Evolutionary conservation across 92 coral and sea anemone genomes (phyloP).

Genomic region (Nematostella vectensis): DNA sequence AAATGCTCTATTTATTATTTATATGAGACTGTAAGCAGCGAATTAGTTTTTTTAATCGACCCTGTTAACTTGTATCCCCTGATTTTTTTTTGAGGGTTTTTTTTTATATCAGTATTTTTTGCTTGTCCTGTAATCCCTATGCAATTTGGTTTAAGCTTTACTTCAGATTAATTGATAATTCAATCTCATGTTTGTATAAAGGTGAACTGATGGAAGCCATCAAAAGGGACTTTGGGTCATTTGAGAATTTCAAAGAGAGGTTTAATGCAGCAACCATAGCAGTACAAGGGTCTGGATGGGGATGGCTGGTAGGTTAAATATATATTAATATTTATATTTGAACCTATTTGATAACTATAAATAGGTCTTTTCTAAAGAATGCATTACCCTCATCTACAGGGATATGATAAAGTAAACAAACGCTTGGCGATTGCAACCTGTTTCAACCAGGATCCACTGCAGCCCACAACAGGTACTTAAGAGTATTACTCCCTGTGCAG

Average conservation of each 20-base stretch:
- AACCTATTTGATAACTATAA: background rate
- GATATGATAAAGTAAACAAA: conserved; percentile 81
- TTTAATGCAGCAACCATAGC: conserved; percentile 75
- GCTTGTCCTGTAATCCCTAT: no score
- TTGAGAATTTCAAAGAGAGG: conserved; percentile 79
- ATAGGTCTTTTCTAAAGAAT: background rate
- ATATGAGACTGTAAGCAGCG: no score
- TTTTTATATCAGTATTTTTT: no score
- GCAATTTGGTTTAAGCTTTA: no score
- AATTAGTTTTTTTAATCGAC: no score
- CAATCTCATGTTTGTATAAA: no score
- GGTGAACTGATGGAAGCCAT: conserved; percentile 95
- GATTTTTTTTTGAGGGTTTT: no score
- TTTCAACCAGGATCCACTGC: conserved; percentile 89
- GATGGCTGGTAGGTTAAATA: conserved; percentile 75
- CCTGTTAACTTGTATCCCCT: no score
- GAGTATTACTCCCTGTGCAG: no score
- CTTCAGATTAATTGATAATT: no score
- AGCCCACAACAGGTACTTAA: conserved; percentile 77
- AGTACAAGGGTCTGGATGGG: conserved; percentile 98
- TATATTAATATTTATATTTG: background rate
- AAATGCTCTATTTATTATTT: no score
- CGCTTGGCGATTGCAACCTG: conserved; percentile 72
- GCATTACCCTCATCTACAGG: conserved; percentile 28
- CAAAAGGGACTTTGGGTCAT: conserved; percentile 87